Percentiles rank a stretch among this genome's conserved stretches.
phyloP scores from a whole-genome alignment of 2,113 vertebrate species.

The Hippopotamus amphibius region DNA sequence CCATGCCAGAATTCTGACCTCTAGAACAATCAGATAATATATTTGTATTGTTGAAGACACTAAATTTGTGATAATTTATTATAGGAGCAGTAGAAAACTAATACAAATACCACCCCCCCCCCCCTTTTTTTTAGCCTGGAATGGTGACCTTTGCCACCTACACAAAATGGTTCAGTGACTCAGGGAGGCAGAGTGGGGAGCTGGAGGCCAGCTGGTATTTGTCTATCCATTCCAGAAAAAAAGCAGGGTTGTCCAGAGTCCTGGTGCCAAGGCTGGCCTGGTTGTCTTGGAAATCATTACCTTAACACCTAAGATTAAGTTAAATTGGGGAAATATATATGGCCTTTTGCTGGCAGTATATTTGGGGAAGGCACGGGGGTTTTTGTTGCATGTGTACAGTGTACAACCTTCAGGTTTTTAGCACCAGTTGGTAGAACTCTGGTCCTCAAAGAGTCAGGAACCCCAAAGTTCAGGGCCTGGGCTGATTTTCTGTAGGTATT shows the following conservation, averaged over 20 bases:
- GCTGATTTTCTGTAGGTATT: not conserved
- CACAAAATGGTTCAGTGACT: not conserved
- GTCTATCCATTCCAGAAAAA: not conserved
- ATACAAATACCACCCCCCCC: not conserved
- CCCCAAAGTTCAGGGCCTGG: not conserved
- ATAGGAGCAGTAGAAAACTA: not conserved
- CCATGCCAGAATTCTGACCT: not conserved
- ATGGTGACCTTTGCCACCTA: not conserved
- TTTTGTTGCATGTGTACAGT: not conserved
- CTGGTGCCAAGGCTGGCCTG: not conserved
- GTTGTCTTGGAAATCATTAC: constrained; percentile 34
- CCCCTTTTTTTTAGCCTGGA: not conserved
- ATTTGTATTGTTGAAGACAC: not conserved
- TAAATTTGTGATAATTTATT: not conserved
- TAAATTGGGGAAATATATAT: not conserved
- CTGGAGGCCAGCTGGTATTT: not conserved
- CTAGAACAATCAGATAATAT: not conserved
- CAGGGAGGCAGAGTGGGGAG: not conserved
- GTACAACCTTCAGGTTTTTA: not conserved
- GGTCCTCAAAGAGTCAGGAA: not conserved
- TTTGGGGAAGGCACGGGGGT: not conserved
- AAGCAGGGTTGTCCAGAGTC: not conserved
- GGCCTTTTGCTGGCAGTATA: not conserved
- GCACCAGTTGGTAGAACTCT: not conserved
- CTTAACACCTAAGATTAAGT: not conserved